These are phyloP conservation scores for Turdus rufiventris DNA, from an alignment of 2,113 vertebrate species.

Conservation along the genomic window DNA sequence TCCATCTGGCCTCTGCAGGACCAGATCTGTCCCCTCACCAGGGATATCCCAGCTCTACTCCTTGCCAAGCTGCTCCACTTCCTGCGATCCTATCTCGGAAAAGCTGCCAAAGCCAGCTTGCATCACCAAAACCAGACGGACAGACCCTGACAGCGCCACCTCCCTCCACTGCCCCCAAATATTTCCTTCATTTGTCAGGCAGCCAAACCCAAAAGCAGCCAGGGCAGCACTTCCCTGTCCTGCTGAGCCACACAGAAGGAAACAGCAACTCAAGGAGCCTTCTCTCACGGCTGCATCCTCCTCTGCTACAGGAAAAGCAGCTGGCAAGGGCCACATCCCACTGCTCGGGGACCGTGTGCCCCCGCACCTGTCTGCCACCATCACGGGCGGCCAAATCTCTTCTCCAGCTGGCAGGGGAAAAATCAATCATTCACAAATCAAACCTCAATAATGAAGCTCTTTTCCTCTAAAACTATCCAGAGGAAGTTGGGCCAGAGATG, in stretches of 20 bases:
- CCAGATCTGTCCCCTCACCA: not conserved
- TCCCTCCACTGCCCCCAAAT: slow-evolving; percentile 1
- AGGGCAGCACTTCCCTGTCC: not conserved
- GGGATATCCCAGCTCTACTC: slow-evolving; percentile 29
- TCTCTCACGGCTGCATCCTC: not conserved
- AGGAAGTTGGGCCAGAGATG: not conserved
- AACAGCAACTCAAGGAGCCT: not conserved
- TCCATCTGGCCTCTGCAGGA: not conserved
- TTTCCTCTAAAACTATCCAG: not conserved
- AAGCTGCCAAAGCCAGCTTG: not conserved
- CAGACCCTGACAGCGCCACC: not conserved
- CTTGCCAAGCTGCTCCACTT: not conserved
- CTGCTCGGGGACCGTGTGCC: not conserved
- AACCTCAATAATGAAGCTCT: not conserved
- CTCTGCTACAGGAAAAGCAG: not conserved
- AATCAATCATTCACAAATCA: not conserved
- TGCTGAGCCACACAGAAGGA: not conserved
- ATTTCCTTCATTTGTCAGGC: not conserved
- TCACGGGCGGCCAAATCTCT: not conserved
- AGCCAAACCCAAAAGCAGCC: not conserved
- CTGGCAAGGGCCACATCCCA: rapidly evolving
- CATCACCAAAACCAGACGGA: not conserved
- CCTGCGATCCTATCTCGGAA: rapidly evolving
- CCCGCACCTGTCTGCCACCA: not conserved
- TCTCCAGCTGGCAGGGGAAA: not conserved